Evolutionary conservation across 2,113 vertebrate genomes (phyloP), one percentile per base, ranked within the genome.

Genomic region (Sylvicapra grimmia): DNA sequence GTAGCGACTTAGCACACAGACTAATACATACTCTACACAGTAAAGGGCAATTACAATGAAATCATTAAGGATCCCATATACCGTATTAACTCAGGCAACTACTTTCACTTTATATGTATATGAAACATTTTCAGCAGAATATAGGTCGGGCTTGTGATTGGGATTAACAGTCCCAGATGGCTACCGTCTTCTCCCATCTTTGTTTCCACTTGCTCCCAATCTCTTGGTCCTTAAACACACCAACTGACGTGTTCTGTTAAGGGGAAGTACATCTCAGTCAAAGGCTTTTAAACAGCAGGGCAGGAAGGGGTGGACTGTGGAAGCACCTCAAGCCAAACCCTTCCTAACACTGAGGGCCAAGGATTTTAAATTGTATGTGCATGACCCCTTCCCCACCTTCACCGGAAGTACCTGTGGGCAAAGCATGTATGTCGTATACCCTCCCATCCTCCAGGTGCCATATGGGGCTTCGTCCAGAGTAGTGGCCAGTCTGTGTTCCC

Each of bases 121-220:
- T 4, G n/a, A 79, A 90, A 79, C 7, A 23, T 36, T 95, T 93
- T 31, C 33, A 63, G 15, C 33, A 87, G 87, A 95, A 65, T 25
- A 25, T 0, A 90, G 56, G 53, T 6, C 2, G n/a, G 10, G 40
- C 13, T 56, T 21, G 6, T 11, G 77, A 86, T 90, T 86, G 61
- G 44, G 19, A 31, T 31, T 31, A 80, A 54, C 25, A 33, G 47
- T 36, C 7, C 33, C 40, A 89, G 33, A 65, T 0, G 29, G 44
- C 9, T 10, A 23, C 6, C 33, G 15, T 89, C 58, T 72, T 68
- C 33, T 47, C 31, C 23, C 15, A 49, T 18, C 63, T 21, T 72
- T 36, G 9, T 15, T 89, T 31, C 40, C 27, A 65, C 49, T 56
- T 79, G 59, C 36, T 92, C 19, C 51, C 58, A 72, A 61, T 3